These are phyloP conservation scores for Flexamia atlantica DNA, from an alignment of 2,888 invertebrate species.

Conservation along the genomic window DNA sequence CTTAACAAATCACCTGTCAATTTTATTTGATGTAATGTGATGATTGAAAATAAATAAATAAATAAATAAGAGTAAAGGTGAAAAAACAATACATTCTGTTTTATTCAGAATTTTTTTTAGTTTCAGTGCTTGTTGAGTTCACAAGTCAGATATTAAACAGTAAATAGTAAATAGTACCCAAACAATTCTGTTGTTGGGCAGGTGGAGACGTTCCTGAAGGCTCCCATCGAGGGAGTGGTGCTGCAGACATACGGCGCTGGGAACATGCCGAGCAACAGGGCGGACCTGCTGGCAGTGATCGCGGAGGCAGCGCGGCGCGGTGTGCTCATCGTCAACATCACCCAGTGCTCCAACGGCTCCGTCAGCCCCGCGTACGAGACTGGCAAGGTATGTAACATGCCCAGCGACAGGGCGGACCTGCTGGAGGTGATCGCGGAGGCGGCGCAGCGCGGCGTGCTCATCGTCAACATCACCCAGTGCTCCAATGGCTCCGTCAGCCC, in stretches of 20 bases:
- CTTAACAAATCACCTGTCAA: too few species aligned
- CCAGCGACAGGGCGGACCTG: constrained; percentile 89
- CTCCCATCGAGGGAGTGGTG: constrained; percentile 90
- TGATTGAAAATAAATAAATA: too few species aligned
- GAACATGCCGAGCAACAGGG: constrained; percentile 91
- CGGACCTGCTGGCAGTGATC: constrained; percentile 87
- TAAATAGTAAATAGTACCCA: too few species aligned
- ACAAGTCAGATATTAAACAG: too few species aligned
- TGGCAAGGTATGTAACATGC: constrained; percentile 93
- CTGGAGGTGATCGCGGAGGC: constrained; percentile 85
- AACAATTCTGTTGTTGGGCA: constrained; percentile 60
- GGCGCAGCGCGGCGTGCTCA: constrained; percentile 86
- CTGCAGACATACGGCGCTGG: constrained; percentile 96
- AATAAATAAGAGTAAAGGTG: too few species aligned
- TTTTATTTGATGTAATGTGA: too few species aligned
- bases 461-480: constrained; percentile 97
- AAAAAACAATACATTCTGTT: too few species aligned
- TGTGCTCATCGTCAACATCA: constrained; percentile 93
- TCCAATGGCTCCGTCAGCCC: constrained; percentile 87
- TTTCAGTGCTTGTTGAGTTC: too few species aligned
- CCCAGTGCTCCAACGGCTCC: constrained; percentile 91
- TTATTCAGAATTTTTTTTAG: too few species aligned
- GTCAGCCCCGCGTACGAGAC: constrained; percentile 91
- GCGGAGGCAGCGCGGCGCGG: constrained; percentile 85
- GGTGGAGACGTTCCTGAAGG: constrained; percentile 83